Percentiles rank a stretch among this genome's conserved stretches.
Conservation (phyloP, 1,140 invertebrate genomes). For the Lucilia sericata region DNA sequence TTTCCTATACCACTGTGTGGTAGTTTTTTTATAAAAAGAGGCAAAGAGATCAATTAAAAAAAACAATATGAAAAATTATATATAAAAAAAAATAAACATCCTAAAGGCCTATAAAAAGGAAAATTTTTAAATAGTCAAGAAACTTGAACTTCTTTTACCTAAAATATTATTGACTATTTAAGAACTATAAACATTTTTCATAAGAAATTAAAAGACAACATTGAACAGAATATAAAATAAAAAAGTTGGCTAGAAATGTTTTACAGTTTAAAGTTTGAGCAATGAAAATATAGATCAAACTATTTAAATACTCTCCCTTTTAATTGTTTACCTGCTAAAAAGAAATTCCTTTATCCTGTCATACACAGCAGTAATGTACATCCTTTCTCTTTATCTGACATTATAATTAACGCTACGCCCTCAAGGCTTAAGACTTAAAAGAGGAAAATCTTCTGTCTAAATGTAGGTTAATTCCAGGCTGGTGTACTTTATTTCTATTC, state of each 20-base stretch:
- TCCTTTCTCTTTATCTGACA: slow-evolving; percentile 8
- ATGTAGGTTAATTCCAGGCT: slow-evolving; percentile 14
- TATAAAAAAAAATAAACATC: too few relatives aligned
- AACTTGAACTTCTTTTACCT: too few relatives aligned
- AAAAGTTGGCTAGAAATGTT: too few relatives aligned
- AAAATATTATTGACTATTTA: too few relatives aligned
- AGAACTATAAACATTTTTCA: not conserved
- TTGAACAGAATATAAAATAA: too few relatives aligned
- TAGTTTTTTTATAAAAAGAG: too few relatives aligned
- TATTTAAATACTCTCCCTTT: not conserved
- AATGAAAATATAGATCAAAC: not conserved
- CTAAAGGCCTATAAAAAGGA: too few relatives aligned
- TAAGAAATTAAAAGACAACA: slow-evolving; percentile 11
- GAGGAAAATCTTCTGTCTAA: slow-evolving; percentile 1
- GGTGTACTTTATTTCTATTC: not conserved
- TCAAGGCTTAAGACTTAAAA: not conserved
- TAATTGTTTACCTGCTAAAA: not conserved
- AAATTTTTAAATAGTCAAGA: too few relatives aligned
- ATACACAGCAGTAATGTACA: not conserved
- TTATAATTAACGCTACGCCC: slow-evolving; percentile 12
- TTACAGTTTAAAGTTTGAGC: too few relatives aligned
- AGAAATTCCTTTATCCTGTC: not conserved
- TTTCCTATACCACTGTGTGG: too few relatives aligned
- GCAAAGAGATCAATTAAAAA: too few relatives aligned
- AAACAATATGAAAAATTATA: too few relatives aligned